Percentiles rank a stretch among this genome's conserved stretches.
These are phyloP conservation scores for Carlito syrichta DNA, from an alignment of 2,113 vertebrate species.

Conservation along the genomic window DNA sequence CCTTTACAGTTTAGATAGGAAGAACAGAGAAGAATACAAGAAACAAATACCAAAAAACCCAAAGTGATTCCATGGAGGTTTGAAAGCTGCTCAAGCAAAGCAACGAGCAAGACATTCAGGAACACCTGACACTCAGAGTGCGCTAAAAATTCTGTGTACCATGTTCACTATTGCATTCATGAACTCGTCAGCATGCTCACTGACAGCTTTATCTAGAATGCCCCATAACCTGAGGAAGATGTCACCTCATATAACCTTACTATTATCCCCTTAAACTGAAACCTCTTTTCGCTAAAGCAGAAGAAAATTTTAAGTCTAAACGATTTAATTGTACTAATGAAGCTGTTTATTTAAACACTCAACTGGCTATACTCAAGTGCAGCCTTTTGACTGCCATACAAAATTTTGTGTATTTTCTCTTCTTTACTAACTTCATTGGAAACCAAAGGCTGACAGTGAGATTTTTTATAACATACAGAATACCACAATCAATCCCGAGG, in stretches of 20 bases:
- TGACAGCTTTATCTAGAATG: not conserved
- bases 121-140: not conserved
- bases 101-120: not conserved
- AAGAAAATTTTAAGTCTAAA: not conserved
- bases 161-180: not conserved
- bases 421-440: not conserved
- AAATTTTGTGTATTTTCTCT: not conserved
- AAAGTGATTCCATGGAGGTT: not conserved
- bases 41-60: constrained; percentile 3
- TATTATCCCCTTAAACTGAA: not conserved
- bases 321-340: not conserved
- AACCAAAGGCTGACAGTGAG: not conserved
- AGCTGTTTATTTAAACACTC: not conserved
- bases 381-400: not conserved
- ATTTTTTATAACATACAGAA: not conserved
- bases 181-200: not conserved
- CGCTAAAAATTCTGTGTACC: not conserved
- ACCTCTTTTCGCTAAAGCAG: not conserved
- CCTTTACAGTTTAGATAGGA: not conserved
- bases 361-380: not conserved
- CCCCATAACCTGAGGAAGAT: not conserved
- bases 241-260: not conserved
- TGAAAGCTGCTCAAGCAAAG: not conserved
- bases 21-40: not conserved
- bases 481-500: not conserved